These are phyloP conservation scores for Muricea muricata DNA, from an alignment of 92 coral and sea anemone species.

Conservation along the genomic window DNA sequence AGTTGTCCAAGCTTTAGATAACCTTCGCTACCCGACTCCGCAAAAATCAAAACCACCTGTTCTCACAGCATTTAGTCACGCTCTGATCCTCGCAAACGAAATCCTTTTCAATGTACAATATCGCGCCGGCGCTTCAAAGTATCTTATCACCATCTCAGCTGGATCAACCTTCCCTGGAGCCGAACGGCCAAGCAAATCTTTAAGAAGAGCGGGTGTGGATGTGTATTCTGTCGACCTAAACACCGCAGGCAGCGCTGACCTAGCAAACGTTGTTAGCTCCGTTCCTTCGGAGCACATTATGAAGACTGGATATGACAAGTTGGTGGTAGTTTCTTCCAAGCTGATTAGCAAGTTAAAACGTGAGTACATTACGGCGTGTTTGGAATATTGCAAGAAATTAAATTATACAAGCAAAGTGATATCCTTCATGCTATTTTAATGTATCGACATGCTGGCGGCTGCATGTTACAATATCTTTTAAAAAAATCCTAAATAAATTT, in stretches of 20 bases:
- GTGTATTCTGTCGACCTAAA: conserved; percentile 28
- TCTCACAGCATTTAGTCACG: conserved; percentile 28
- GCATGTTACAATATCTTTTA: too few relatives aligned
- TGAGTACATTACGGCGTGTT: too few relatives aligned
- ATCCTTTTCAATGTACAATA: conserved; percentile 30
- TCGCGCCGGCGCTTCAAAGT: conserved; percentile 29
- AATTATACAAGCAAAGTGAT: too few relatives aligned
- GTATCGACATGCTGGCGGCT: too few relatives aligned
- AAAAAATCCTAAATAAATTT: too few relatives aligned
- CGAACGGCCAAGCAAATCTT: conserved; percentile 5
- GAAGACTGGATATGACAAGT: background rate
- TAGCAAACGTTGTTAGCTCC: conserved; percentile 3
- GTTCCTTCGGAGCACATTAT: background rate
- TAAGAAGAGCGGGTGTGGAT: conserved; percentile 19
- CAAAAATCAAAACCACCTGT: conserved; percentile 7
- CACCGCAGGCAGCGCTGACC: background rate
- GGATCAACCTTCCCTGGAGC: background rate
- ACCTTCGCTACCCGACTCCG: conserved; percentile 19
- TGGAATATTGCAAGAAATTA: too few relatives aligned
- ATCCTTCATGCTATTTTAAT: too few relatives aligned
- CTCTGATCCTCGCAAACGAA: conserved; percentile 37
- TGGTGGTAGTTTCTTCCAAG: too few relatives aligned
- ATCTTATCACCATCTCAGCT: conserved; percentile 3
- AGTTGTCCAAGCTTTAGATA: conserved; percentile 19
- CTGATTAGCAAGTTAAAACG: conserved; percentile 10